phyloP scores from a whole-genome alignment of 2,888 invertebrate species.

The Melieria crassipennis region DNA sequence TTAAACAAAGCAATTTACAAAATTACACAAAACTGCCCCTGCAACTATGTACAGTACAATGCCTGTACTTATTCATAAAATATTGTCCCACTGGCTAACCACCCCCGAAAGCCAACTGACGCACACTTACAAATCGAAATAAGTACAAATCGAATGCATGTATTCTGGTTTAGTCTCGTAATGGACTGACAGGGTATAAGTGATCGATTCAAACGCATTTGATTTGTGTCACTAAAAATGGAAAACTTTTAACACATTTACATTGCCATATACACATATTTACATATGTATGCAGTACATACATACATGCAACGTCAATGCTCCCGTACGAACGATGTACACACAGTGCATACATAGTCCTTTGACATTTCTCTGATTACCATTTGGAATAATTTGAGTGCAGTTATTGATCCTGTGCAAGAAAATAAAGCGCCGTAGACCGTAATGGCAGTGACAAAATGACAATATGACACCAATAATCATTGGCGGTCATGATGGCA shows the following conservation, averaged over 20 bases:
- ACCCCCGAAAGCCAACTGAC: no score
- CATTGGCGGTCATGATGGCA: neutral
- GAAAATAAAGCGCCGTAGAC: neutral
- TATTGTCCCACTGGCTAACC: slow-evolving; percentile 11
- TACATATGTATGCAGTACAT: no score
- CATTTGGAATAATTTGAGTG: neutral
- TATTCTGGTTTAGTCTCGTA: neutral
- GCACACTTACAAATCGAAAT: no score
- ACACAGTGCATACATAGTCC: neutral
- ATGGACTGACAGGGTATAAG: no score
- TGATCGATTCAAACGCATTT: no score
- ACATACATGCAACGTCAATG: neutral
- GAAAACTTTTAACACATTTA: no score
- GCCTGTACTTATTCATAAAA: slow-evolving; percentile 24
- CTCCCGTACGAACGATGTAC: neutral
- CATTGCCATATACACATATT: no score
- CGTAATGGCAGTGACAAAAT: neutral
- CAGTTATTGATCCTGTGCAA: neutral
- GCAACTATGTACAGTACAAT: slow-evolving; percentile 8
- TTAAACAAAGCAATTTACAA: slow-evolving; percentile 29
- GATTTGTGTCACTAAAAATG: no score
- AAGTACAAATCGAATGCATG: no score
- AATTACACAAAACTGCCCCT: slow-evolving; percentile 22
- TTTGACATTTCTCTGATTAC: neutral
- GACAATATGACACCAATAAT: neutral